Evolutionary conservation across 2,113 vertebrate genomes (phyloP).

Genomic region (Phaethornis superciliosus): DNA sequence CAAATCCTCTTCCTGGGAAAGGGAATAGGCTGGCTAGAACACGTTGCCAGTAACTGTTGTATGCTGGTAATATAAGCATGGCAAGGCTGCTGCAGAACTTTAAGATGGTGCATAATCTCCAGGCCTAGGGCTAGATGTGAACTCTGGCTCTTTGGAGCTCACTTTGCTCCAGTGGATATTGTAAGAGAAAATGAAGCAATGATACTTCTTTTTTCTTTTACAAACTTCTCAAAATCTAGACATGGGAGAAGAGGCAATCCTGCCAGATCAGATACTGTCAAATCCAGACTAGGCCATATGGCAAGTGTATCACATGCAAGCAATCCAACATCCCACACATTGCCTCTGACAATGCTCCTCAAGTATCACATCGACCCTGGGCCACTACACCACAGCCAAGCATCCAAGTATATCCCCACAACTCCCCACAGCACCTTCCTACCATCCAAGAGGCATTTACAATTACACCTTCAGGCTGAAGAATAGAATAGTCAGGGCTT

Average conservation of each 20-base stretch:
- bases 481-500: not conserved
- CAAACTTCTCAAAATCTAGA: not conserved
- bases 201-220: not conserved
- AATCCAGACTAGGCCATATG: not conserved
- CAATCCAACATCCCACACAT: not conserved
- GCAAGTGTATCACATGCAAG: not conserved
- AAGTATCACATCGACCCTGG: not conserved
- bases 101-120: constrained; percentile 26
- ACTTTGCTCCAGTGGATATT: constrained; percentile 19
- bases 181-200: constrained; percentile 4
- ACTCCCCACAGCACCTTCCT: not conserved
- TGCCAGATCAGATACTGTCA: not conserved
- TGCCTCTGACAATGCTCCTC: not conserved
- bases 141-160: constrained; percentile 31
- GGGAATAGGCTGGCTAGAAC: not conserved
- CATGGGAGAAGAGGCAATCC: not conserved
- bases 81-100: constrained; percentile 59
- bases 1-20: constrained; percentile 54
- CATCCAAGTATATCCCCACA: not conserved
- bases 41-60: not conserved
- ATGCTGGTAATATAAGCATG: constrained; percentile 36
- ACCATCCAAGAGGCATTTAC: not conserved
- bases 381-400: not conserved
- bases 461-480: not conserved
- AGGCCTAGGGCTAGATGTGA: constrained; percentile 52